Percentiles rank a stretch among this genome's conserved stretches.
These are phyloP conservation scores for Drosophila neoperkinsi DNA, from an alignment of 2,888 invertebrate genomes.

Conservation along the genomic window DNA sequence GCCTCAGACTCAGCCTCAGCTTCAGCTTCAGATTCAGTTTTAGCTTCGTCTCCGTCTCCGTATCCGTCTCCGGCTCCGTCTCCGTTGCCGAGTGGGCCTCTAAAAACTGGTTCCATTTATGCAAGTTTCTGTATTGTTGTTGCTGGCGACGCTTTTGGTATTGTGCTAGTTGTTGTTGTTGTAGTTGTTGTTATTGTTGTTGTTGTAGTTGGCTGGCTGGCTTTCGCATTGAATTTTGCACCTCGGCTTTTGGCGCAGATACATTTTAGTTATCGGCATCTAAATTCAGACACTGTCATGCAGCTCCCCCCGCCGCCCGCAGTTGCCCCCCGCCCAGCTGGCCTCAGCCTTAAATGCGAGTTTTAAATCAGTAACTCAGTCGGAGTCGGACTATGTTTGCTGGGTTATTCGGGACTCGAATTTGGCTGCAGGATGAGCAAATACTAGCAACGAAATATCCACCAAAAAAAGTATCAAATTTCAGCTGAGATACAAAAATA, in stretches of 20 bases:
- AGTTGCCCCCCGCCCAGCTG: conserved; percentile 3
- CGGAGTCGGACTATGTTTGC: conserved; percentile 24
- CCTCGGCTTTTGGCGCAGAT: conserved; percentile 72
- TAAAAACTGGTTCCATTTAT: conserved; percentile 78
- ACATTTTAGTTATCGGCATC: conserved; percentile 80
- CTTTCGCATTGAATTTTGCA: conserved; percentile 78
- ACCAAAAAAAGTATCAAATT: conserved; percentile 71
- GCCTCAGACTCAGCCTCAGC: conserved; percentile 13
- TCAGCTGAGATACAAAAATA: conserved; percentile 31
- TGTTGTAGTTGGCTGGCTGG: conserved; percentile 43
- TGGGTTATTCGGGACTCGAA: conserved; percentile 8
- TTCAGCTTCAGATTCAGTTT: conserved; percentile 6
- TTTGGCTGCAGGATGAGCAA: conserved; percentile 35
- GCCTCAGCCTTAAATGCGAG: conserved; percentile 16
- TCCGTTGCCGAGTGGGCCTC: conserved; percentile 61
- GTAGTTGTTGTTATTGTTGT: conserved; percentile 39
- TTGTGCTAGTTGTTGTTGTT: conserved; percentile 39
- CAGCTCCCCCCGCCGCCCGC: conserved; percentile 28
- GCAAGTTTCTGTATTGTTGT: conserved; percentile 65
- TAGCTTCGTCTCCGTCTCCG: conserved; percentile 26
- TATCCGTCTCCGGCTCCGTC: conserved; percentile 1
- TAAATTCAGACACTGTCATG: conserved; percentile 72
- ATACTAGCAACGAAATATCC: conserved; percentile 34
- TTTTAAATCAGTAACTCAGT: conserved; percentile 14
- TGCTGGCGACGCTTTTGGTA: conserved; percentile 64